Evolutionary conservation across 2,113 vertebrate genomes (phyloP).

Genomic region (Zosterops borbonicus): DNA sequence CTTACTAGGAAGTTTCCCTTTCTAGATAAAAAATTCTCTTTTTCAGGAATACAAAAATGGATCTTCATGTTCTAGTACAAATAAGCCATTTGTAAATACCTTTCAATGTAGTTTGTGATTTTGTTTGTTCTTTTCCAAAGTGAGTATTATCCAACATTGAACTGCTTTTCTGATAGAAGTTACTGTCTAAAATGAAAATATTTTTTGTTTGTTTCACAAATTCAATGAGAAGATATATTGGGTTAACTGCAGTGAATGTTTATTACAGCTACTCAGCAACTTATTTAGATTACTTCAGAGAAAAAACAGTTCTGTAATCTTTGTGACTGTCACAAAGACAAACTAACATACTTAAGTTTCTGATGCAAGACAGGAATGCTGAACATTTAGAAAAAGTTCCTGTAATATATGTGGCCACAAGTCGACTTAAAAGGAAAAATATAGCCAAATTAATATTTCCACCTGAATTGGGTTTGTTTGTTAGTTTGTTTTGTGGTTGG

Average conservation of each 20-base stretch:
- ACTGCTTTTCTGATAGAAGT: neutral
- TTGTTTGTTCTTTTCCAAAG: neutral
- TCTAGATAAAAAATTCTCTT: neutral
- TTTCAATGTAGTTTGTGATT: neutral
- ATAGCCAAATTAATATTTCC: neutral
- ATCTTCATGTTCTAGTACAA: neutral
- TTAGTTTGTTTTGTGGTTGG: neutral
- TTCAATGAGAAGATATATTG: neutral
- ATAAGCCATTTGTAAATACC: neutral
- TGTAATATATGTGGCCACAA: neutral
- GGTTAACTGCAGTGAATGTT: neutral
- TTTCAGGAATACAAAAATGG: neutral
- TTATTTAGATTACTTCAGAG: neutral
- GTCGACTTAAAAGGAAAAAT: neutral
- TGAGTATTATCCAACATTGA: neutral
- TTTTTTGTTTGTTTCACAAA: neutral
- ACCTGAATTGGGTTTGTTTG: neutral
- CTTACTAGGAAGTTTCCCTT: neutral
- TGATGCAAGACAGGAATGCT: neutral
- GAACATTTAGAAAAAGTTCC: neutral
- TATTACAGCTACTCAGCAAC: neutral
- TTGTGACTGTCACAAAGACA: neutral
- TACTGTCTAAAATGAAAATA: neutral
- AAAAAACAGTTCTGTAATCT: neutral
- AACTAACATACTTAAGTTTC: neutral